A percentile compares a stretch with the other conserved stretches of the same genome.
Conservation (phyloP, 2,797 vertebrate genomes). For the Sebastes hopkinsi region DNA sequence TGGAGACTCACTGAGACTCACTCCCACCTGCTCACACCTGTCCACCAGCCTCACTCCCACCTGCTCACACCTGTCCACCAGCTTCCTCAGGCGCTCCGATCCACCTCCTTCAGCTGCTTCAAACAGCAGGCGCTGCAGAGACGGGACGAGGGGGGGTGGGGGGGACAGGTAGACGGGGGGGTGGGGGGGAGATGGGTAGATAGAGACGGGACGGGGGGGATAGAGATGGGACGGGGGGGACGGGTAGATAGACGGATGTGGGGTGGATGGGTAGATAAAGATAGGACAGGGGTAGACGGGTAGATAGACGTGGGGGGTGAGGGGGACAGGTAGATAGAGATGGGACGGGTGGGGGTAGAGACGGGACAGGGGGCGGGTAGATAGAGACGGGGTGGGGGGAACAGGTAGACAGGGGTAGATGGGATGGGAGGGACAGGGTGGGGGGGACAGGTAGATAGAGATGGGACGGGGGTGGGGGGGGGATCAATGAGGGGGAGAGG, state of each 20-base stretch:
- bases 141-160: constrained; percentile 17
- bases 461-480: constrained; percentile 6
- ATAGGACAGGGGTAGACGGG: too few species aligned
- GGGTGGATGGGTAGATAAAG: neutral
- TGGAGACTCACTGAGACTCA: constrained; percentile 92
- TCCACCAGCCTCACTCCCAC: constrained; percentile 94
- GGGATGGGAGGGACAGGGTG: too few species aligned
- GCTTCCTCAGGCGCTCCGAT: constrained; percentile 93
- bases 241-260: too few species aligned
- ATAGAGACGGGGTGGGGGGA: too few species aligned
- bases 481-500: neutral
- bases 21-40: constrained; percentile 95
- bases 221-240: too few species aligned
- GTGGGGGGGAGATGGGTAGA: too few species aligned
- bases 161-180: neutral
- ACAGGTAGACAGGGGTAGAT: too few species aligned
- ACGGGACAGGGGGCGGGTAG: too few species aligned
- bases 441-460: too few species aligned
- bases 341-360: too few species aligned
- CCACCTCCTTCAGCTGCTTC: constrained; percentile 93
- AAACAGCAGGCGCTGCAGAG: constrained; percentile 93
- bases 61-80: constrained; percentile 94
- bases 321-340: too few species aligned
- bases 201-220: neutral
- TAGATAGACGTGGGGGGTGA: too few species aligned